These are phyloP conservation scores for Hyperoodon ampullatus DNA, from an alignment of 2,113 vertebrate species.

Conservation along the genomic window DNA sequence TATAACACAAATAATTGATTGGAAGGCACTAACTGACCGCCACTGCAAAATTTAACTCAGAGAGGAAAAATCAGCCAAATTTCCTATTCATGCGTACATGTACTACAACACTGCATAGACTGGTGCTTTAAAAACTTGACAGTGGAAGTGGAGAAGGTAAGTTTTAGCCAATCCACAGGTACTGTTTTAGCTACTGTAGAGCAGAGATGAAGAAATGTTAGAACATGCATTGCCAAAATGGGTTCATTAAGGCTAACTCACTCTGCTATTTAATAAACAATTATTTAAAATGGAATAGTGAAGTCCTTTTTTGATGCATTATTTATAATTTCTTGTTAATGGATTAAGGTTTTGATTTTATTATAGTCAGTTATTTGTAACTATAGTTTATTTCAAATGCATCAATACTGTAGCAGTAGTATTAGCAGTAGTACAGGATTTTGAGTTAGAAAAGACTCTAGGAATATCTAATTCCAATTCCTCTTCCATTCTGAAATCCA, in stretches of 20 bases:
- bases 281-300: not conserved
- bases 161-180: not conserved
- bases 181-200: not conserved
- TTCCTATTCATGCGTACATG: not conserved
- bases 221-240: not conserved
- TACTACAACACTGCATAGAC: not conserved
- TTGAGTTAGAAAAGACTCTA: not conserved
- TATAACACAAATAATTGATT: not conserved
- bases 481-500: not conserved
- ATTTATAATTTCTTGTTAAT: not conserved
- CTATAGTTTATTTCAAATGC: not conserved
- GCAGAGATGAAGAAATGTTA: not conserved
- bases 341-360: not conserved
- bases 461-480: not conserved
- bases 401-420: not conserved
- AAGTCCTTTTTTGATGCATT: not conserved
- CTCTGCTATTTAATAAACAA: not conserved
- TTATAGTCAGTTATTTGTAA: not conserved
- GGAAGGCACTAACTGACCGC: not conserved
- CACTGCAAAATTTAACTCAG: not conserved
- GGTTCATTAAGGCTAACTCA: not conserved
- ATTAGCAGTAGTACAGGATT: not conserved
- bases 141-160: not conserved
- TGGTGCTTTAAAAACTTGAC: not conserved
- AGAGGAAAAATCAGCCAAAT: not conserved